Base-by-base conservation (phyloP, 2,888 invertebrate genomes). In the Palloptera scutellata region DNA sequence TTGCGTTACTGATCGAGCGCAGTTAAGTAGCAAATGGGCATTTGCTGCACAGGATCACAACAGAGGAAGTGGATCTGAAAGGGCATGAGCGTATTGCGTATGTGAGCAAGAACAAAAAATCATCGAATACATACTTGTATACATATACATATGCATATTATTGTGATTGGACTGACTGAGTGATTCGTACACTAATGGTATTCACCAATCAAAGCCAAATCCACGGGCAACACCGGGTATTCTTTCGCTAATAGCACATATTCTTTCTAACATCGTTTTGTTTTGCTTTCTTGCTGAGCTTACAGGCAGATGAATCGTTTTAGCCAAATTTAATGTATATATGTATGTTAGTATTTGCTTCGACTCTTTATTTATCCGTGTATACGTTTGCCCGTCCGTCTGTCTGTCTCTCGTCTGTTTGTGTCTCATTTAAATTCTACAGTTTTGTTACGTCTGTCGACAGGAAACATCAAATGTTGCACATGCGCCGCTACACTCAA, bases 1-100 rank as follows among this genome's bases (percentile, higher is more conserved):
- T 66, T 75, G 76, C 71, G 59, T 69, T 68, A 70, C 66, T 75
- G 76, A 76, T 76, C 72, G 76, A 76, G 75, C 72, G 75, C 69
- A 71, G 62, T 67, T 73, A 73, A 72, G 71, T 69, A 64, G 67
- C 61, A 72, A 73, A 68, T 70, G 70, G 69, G 53, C 72, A 70
- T 66, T 58, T 55, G 55, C 54, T 51, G n/a, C 15, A n/a, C 15
- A n/a, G n/a, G 48, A 48, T 48, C 30, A 30, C 30, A 6, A 30
- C 30, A 30, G 30, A 48, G 48, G 15, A 48, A 6, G 15, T 48
- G n/a, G 48, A 48, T 15, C 5, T 15, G 15, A n/a, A 15, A 48
- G 5, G n/a, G 48, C 48, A 48, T 48, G 48, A 30, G 48, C 48
- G 15, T n/a, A 13, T 15, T 48, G 11, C 11, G 11, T 48, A 48